Evolutionary conservation across 2,797 vertebrate genomes (phyloP).

Genomic region (Myotis pilosus): DNA sequence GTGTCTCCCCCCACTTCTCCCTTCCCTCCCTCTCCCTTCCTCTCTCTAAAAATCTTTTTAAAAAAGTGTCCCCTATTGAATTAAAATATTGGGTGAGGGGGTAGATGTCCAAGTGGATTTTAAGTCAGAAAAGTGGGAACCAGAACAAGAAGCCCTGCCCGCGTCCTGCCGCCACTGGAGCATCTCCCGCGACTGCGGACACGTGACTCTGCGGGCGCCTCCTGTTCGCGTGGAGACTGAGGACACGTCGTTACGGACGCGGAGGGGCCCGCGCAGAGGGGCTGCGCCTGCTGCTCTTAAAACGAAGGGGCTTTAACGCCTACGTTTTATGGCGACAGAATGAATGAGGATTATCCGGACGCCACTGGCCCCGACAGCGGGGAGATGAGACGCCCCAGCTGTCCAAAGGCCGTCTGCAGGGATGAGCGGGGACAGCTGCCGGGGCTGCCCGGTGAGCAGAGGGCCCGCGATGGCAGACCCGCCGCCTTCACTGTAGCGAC

Average conservation of each 20-base stretch:
- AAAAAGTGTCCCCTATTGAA: background rate
- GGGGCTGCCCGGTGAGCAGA: background rate
- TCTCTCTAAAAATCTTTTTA: background rate
- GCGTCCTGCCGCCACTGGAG: background rate
- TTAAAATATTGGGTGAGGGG: background rate
- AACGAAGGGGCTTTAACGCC: background rate
- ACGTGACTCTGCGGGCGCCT: too few species aligned
- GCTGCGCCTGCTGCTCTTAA: background rate
- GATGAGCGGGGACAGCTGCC: background rate
- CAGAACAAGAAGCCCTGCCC: background rate
- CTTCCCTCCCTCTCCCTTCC: too few species aligned
- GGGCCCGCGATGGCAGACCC: background rate
- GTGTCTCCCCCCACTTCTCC: too few species aligned
- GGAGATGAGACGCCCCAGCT: background rate
- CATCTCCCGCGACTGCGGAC: background rate
- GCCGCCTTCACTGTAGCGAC: background rate
- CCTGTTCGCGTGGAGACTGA: background rate
- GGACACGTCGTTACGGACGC: background rate
- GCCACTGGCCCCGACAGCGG: background rate
- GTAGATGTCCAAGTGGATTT: slow-evolving; percentile 25
- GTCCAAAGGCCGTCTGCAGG: background rate
- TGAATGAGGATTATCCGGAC: slow-evolving; percentile 6
- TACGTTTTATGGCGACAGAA: background rate
- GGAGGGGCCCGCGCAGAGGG: background rate
- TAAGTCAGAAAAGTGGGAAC: background rate